Base-by-base conservation (phyloP, 2,113 vertebrate genomes). In the Alosa alosa region DNA sequence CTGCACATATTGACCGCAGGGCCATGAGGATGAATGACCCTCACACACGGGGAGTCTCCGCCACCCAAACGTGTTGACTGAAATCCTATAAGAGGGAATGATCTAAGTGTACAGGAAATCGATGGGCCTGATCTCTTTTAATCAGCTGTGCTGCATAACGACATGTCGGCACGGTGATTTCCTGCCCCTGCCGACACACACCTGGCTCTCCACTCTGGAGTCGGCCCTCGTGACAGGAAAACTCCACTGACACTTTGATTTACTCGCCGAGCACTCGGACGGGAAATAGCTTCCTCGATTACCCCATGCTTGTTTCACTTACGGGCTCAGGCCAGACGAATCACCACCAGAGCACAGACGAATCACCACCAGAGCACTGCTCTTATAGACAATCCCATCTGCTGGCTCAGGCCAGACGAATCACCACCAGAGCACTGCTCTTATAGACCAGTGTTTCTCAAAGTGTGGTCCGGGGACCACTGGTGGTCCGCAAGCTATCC, bases 51-150 rank as follows among this genome's bases (percentile, higher is more conserved):
- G 83, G 49, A 87, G 78, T 84, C 88, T 87, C 75, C 17, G 75
- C 81, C 86, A 84, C 83, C 83, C 31, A 47, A 85, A 84, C 64
- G 82, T 85, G 89, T 87, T 87, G 85, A 88, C 87, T 84, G 88
- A 90, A 85, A 87, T 82, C 49, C 72, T 91, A 82, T 89, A 85
- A 84, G 44, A 64, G 36, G 50, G 82, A 83, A 86, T 82, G 88
- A 90, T 87, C 84, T 85, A 83, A 89, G 83, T 85, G 68, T 82
- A 87, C 6, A 82, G 86, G 57, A 90, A 82, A 87, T 89, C 87
- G 89, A 90, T 85, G 3, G 10, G 64, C 82, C 88, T 85, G 44
- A 49, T 82, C 85, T 60, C 89, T 87, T 87, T 85, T 81, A 82
- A 89, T 87, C 81, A 84, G 17, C 39, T 1, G 31, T 55, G 2